phyloP scores from a whole-genome alignment of 2,888 invertebrate species.

The Fragum sueziense region DNA sequence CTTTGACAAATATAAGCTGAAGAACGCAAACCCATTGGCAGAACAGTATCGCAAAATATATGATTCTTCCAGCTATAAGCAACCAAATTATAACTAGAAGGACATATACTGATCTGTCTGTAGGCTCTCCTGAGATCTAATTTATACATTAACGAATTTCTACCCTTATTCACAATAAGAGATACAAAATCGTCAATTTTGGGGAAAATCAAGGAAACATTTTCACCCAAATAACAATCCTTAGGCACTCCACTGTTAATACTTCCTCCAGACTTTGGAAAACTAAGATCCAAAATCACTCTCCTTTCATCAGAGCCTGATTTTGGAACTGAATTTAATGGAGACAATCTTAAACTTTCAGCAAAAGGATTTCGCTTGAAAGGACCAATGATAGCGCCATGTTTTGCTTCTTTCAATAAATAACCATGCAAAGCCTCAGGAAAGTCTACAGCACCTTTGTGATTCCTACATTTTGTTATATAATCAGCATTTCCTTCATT shows the following conservation, averaged over 20 bases:
- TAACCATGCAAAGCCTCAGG: neutral
- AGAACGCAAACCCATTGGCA: neutral
- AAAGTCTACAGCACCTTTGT: neutral
- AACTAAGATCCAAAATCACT: conserved; percentile 1
- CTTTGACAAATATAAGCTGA: neutral
- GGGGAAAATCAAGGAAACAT: neutral
- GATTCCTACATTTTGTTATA: neutral
- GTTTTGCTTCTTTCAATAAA: neutral
- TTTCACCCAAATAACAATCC: neutral
- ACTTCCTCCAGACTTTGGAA: neutral
- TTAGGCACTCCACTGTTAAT: neutral
- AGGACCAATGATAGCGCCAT: neutral
- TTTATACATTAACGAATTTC: neutral
- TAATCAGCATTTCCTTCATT: too few relatives aligned
- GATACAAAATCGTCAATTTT: neutral
- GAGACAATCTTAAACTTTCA: neutral
- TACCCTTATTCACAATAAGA: neutral
- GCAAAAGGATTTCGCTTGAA: neutral
- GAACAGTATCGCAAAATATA: neutral
- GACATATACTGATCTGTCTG: neutral
- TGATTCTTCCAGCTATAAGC: neutral
- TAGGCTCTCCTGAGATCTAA: neutral
- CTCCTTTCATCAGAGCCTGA: neutral
- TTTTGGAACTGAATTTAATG: neutral
- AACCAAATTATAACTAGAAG: neutral